Conservation (phyloP, 2,113 vertebrate genomes). For the Gasterosteus nipponicus region DNA sequence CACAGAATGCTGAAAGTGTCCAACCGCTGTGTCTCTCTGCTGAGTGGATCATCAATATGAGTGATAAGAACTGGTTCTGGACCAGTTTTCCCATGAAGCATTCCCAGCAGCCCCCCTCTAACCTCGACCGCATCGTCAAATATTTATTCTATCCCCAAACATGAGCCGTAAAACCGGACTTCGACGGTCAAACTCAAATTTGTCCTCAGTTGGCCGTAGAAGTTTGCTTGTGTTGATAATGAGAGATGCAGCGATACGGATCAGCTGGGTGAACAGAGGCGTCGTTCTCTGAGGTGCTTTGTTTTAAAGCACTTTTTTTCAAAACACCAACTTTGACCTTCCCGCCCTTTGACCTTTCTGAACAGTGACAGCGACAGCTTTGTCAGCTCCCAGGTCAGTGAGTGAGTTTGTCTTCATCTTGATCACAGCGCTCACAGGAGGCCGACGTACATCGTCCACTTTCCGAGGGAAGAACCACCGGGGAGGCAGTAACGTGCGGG, state of each 20-base stretch:
- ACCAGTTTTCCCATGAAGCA: neutral
- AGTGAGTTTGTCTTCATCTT: neutral
- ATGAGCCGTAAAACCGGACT: neutral
- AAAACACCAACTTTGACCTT: neutral
- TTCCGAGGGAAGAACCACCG: too few species aligned
- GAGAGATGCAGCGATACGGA: neutral
- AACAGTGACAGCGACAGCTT: neutral
- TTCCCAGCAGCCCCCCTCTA: neutral
- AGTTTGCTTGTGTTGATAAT: neutral
- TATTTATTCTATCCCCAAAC: neutral
- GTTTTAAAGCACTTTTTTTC: neutral
- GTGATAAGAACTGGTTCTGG: constrained; percentile 6
- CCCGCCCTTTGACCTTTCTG: neutral
- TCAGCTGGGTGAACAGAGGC: neutral
- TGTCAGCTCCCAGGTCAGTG: neutral
- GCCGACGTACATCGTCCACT: neutral
- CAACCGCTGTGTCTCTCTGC: neutral
- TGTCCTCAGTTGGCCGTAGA: neutral
- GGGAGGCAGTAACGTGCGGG: too few species aligned
- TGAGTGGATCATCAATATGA: constrained; percentile 54
- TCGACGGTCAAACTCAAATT: neutral
- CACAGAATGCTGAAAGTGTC: neutral
- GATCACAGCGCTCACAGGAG: neutral
- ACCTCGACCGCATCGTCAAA: neutral
- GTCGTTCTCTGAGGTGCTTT: neutral